These are phyloP conservation scores for Gadus macrocephalus DNA, from an alignment of 2,113 vertebrate genomes.

Conservation along the genomic window DNA sequence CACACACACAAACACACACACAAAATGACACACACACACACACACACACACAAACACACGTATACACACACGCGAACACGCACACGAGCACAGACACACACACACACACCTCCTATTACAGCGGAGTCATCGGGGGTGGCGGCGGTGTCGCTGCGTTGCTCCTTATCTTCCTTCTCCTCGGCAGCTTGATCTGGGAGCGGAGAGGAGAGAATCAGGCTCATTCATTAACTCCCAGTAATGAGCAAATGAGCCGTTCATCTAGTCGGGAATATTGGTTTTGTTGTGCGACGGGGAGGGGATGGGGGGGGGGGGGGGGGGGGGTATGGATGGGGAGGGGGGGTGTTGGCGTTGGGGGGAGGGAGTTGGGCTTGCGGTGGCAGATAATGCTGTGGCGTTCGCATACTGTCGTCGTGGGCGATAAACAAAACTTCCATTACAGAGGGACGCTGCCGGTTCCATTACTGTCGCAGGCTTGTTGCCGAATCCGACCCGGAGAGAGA, in stretches of 20 bases:
- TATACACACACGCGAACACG: slow-evolving; percentile 14
- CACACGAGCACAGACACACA: slow-evolving; percentile 31
- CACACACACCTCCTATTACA: slow-evolving; percentile 73
- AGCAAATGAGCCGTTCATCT: neutral
- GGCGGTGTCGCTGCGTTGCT: slow-evolving; percentile 74
- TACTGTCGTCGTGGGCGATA: neutral
- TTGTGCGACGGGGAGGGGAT: neutral
- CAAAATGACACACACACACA: too few relatives aligned
- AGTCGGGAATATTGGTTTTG: neutral
- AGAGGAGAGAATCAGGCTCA: slow-evolving; percentile 21
- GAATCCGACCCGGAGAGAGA: too few relatives aligned
- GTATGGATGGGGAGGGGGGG: too few relatives aligned
- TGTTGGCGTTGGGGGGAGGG: neutral
- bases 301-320: too few relatives aligned
- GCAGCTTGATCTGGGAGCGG: slow-evolving; percentile 78
- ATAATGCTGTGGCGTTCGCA: neutral
- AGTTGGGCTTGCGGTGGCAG: neutral
- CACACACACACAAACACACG: too few relatives aligned
- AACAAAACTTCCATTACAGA: slow-evolving; percentile 2
- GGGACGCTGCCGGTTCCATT: neutral
- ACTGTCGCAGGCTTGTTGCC: too few relatives aligned
- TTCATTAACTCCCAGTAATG: slow-evolving; percentile 19
- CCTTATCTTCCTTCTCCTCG: slow-evolving; percentile 81
- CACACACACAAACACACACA: too few relatives aligned
- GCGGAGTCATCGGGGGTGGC: slow-evolving; percentile 83